These are phyloP conservation scores for Macrophya alboannulata DNA, from an alignment of 2,888 invertebrate species.

Conservation along the genomic window DNA sequence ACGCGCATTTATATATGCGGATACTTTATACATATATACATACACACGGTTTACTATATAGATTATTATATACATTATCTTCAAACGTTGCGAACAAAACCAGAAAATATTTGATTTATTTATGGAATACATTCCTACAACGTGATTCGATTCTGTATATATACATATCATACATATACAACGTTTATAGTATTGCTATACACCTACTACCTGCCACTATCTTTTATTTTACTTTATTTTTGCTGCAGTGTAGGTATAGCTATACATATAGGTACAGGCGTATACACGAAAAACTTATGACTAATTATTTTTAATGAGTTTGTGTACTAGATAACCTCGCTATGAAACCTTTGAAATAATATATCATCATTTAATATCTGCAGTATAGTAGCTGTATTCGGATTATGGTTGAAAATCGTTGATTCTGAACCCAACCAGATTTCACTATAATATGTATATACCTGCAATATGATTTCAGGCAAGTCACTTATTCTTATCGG, in stretches of 20 bases:
- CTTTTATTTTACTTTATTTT: background rate
- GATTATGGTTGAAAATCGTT: background rate
- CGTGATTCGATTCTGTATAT: background rate
- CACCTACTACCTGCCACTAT: background rate
- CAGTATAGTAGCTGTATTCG: no score
- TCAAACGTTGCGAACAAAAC: background rate
- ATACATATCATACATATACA: background rate
- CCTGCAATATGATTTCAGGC: background rate
- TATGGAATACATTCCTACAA: background rate
- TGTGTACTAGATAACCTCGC: background rate
- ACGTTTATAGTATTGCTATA: background rate
- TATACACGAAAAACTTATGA: background rate
- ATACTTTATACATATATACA: background rate
- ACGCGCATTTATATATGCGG: no score
- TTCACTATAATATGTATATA: background rate
- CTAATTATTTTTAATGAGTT: conserved; percentile 2
- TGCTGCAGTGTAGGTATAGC: background rate
- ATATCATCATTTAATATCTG: background rate
- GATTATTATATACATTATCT: background rate
- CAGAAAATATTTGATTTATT: background rate
- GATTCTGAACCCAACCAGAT: background rate
- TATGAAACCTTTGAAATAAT: background rate
- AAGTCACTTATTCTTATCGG: background rate
- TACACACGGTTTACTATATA: background rate
- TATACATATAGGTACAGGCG: background rate